Evolutionary conservation across 2,797 vertebrate genomes (phyloP).

Genomic region (Platyrinchus mystaceus): DNA sequence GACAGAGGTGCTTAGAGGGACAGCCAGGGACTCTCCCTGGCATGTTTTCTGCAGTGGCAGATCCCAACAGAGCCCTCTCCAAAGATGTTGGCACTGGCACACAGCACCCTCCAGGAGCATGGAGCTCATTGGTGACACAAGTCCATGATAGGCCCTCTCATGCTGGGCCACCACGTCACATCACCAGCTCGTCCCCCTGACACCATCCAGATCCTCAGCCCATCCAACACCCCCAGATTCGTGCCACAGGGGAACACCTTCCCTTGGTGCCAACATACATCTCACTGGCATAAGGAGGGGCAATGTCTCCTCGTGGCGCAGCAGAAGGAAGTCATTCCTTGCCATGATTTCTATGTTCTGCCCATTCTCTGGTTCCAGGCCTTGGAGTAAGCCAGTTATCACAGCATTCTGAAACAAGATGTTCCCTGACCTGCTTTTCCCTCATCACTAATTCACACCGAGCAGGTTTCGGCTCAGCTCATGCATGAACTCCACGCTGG

Average conservation of each 20-base stretch:
- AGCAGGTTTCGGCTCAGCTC: constrained; percentile 34
- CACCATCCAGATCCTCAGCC: neutral
- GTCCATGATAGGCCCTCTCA: neutral
- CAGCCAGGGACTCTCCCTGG: neutral
- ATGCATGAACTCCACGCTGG: neutral
- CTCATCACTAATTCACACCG: constrained; percentile 57
- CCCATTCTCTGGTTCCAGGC: neutral
- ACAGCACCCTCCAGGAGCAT: neutral
- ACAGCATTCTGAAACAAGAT: neutral
- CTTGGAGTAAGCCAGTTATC: neutral
- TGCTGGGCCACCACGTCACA: neutral
- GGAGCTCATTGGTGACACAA: neutral
- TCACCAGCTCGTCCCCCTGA: neutral
- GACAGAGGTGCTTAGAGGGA: neutral
- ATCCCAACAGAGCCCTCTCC: neutral
- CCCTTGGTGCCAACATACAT: neutral
- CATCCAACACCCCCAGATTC: neutral
- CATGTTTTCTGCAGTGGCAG: accelerated
- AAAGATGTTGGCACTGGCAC: neutral
- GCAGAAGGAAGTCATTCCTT: neutral
- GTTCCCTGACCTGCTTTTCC: constrained; percentile 34
- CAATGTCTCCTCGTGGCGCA: neutral
- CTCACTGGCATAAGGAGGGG: neutral
- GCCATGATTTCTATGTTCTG: neutral
- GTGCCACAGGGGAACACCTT: accelerated